A percentile compares a stretch with the other conserved stretches of the same genome.
Evolutionary conservation across 2,113 vertebrate genomes (phyloP).

Genomic region (Vulpes vulpes): DNA sequence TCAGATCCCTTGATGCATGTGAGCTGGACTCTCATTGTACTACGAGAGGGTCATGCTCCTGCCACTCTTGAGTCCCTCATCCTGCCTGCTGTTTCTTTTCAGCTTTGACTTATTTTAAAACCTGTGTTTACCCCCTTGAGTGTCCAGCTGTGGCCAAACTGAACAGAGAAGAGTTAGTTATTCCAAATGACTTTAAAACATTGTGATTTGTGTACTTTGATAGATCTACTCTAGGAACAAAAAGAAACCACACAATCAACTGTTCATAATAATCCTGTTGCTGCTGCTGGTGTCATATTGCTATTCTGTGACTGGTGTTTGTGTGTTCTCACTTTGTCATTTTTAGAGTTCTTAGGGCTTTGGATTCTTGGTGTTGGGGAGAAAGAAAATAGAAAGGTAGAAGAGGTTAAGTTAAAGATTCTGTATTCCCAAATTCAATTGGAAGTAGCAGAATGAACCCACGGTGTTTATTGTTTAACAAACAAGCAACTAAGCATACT

Average conservation of each 20-base stretch:
- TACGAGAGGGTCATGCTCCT: not conserved
- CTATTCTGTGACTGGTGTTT: not conserved
- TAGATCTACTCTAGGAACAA: not conserved
- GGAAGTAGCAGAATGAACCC: not conserved
- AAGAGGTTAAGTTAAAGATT: not conserved
- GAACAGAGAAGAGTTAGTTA: not conserved
- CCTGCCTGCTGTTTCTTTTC: not conserved
- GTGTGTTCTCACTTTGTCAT: not conserved
- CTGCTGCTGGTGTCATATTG: not conserved
- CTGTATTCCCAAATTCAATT: not conserved
- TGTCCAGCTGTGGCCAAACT: not conserved
- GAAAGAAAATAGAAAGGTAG: not conserved
- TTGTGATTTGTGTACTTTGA: not conserved
- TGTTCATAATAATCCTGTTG: not conserved
- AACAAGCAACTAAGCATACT: constrained; percentile 15
- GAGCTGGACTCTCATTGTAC: too few species aligned
- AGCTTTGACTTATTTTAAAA: constrained; percentile 9
- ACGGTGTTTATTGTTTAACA: not conserved
- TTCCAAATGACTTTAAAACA: constrained; percentile 33
- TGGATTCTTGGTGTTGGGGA: not conserved
- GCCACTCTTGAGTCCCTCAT: not conserved
- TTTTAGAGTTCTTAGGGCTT: constrained; percentile 16
- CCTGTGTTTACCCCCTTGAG: not conserved
- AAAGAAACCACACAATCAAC: not conserved
- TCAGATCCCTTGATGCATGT: not conserved